Conservation (phyloP, 1,140 invertebrate genomes). For the Magallana ariakensis region DNA sequence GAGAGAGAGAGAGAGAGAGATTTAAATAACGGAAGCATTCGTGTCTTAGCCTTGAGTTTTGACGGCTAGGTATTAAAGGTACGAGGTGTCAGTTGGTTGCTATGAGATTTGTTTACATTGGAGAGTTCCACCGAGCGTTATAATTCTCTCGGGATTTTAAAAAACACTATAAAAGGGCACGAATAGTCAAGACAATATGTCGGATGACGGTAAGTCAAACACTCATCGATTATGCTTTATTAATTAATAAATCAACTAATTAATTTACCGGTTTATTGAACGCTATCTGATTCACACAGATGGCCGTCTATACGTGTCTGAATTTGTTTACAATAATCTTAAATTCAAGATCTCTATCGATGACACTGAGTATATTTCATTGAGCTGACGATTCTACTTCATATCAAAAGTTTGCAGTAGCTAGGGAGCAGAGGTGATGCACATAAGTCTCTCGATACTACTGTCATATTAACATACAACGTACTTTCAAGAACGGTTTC, state of each 20-base stretch:
- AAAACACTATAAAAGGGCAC: constrained; percentile 13
- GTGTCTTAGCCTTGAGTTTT: constrained; percentile 8
- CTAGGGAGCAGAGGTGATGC: too few species aligned
- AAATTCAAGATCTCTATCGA: too few species aligned
- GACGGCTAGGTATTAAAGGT: constrained; percentile 17
- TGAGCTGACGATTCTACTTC: too few species aligned
- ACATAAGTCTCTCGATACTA: too few species aligned
- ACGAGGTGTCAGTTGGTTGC: constrained; percentile 3
- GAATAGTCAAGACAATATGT: not conserved
- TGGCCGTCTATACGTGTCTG: too few species aligned
- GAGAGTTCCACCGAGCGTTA: not conserved
- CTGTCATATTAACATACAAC: too few species aligned
- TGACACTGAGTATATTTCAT: too few species aligned
- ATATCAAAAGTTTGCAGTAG: too few species aligned
- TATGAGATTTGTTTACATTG: constrained; percentile 37
- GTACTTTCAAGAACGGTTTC: too few species aligned
- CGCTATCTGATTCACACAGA: too few species aligned
- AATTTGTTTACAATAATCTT: too few species aligned
- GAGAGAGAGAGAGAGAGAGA: not conserved
- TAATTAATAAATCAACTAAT: constrained; percentile 30
- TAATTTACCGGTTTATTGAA: not conserved
- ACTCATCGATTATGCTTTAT: constrained; percentile 3
- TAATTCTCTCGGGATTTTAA: constrained; percentile 32
- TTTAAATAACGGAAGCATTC: not conserved
- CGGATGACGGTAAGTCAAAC: constrained; percentile 19